A percentile compares a stretch with the other conserved stretches of the same genome.
phyloP scores from a whole-genome alignment of 2,797 vertebrate genomes.

The Melanotaenia nigrans region DNA sequence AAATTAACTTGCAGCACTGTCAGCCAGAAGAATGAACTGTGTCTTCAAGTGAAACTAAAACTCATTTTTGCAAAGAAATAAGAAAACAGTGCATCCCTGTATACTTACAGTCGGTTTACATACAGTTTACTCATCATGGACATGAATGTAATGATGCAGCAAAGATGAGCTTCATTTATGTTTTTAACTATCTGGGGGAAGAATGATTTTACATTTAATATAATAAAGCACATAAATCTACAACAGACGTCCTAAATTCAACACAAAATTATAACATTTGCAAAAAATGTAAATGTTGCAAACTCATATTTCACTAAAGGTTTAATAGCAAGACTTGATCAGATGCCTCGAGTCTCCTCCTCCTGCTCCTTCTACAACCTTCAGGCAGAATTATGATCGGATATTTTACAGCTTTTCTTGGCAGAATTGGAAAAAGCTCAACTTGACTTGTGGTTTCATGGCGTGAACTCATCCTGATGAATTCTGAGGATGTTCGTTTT shows the following conservation, averaged over 20 bases:
- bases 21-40: not conserved
- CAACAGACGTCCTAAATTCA: too few relatives aligned
- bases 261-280: not conserved
- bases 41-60: not conserved
- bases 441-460: too few relatives aligned
- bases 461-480: not conserved
- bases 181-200: not conserved
- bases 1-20: not conserved
- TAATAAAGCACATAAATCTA: not conserved
- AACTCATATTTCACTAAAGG: not conserved
- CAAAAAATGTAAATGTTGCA: not conserved
- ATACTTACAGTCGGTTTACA: too few relatives aligned
- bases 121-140: too few relatives aligned
- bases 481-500: not conserved
- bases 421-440: too few relatives aligned
- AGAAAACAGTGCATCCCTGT: too few relatives aligned
- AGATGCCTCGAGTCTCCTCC: too few relatives aligned
- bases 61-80: not conserved
- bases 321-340: too few relatives aligned
- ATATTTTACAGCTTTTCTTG: too few relatives aligned
- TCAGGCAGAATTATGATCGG: too few relatives aligned
- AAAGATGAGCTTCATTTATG: not conserved
- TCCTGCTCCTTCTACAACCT: too few relatives aligned
- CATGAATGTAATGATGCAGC: not conserved
- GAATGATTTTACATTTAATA: not conserved